phyloP scores from a whole-genome alignment of 2,888 invertebrate species.

The Acleris emargana region DNA sequence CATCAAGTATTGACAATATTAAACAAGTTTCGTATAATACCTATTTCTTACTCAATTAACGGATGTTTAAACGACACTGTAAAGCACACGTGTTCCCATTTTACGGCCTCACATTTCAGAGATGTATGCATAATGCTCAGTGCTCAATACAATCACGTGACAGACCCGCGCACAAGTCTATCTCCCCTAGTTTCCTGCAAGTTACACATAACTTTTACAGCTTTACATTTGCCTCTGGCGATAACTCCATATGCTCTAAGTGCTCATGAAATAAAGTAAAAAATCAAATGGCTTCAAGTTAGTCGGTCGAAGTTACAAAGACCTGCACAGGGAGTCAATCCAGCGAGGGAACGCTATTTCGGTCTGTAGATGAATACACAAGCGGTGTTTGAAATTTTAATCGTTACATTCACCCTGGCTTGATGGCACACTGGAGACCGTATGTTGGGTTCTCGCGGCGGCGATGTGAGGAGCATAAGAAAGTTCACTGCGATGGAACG shows the following conservation, averaged over 20 bases:
- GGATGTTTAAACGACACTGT: not conserved
- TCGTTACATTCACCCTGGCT: slow-evolving; percentile 80
- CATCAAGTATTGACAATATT: no score
- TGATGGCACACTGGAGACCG: slow-evolving; percentile 69
- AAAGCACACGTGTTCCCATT: slow-evolving; percentile 57
- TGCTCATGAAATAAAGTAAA: slow-evolving; percentile 53
- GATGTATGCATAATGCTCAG: slow-evolving; percentile 63
- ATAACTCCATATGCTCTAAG: slow-evolving; percentile 46
- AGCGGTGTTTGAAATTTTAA: slow-evolving; percentile 82
- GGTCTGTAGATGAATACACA: slow-evolving; percentile 71
- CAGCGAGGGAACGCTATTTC: slow-evolving; percentile 73
- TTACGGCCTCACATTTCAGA: slow-evolving; percentile 53
- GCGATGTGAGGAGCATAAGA: slow-evolving; percentile 42
- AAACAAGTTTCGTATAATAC: no score
- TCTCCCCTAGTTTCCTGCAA: slow-evolving; percentile 78
- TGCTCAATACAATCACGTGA: slow-evolving; percentile 69
- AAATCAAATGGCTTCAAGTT: slow-evolving; percentile 49
- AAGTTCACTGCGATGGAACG: slow-evolving; percentile 28
- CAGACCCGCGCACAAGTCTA: slow-evolving; percentile 64
- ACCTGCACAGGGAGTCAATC: slow-evolving; percentile 63
- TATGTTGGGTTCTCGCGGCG: slow-evolving; percentile 49
- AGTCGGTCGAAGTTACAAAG: slow-evolving; percentile 48
- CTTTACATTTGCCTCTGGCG: slow-evolving; percentile 46
- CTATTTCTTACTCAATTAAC: not conserved
- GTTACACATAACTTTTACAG: slow-evolving; percentile 64